Conservation (phyloP, 2,797 vertebrate genomes). For the Glossophaga mutica region DNA sequence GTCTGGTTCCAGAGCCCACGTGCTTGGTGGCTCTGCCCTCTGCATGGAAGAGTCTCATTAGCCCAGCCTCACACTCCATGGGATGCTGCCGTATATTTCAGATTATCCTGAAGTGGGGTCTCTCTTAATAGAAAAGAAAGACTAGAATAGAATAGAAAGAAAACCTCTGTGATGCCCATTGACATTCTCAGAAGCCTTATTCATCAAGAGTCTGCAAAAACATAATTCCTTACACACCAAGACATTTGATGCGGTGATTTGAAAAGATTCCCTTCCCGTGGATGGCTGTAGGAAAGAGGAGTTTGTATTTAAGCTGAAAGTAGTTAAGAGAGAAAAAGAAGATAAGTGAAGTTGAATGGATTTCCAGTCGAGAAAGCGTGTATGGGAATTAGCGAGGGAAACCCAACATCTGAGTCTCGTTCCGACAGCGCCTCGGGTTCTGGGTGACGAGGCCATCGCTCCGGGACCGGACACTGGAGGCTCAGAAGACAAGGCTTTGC, state of each 20-base stretch:
- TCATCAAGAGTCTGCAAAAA: constrained; percentile 7
- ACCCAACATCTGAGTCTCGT: constrained; percentile 1
- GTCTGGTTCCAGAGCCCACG: not conserved
- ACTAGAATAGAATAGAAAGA: not conserved
- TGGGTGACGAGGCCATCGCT: not conserved
- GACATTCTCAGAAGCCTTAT: constrained; percentile 38
- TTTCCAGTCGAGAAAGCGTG: not conserved
- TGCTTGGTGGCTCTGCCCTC: not conserved
- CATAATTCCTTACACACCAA: not conserved
- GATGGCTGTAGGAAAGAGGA: constrained; percentile 29
- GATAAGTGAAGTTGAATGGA: constrained; percentile 34
- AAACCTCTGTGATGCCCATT: not conserved
- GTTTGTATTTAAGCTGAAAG: constrained; percentile 44
- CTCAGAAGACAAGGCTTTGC: not conserved
- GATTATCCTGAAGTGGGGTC: not conserved
- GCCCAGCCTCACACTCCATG: not conserved
- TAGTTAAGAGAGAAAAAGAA: constrained; percentile 15
- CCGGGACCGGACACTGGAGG: not conserved
- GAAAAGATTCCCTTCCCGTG: constrained; percentile 20
- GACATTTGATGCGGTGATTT: constrained; percentile 25
- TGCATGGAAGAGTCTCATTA: not conserved
- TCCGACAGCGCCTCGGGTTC: not conserved
- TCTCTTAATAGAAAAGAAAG: constrained; percentile 7
- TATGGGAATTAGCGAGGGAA: constrained; percentile 7
- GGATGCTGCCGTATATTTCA: not conserved